Percentiles rank a stretch among this genome's conserved stretches.
Evolutionary conservation across 2,888 invertebrate genomes (phyloP).

Genomic region (Coelinius sp.): DNA sequence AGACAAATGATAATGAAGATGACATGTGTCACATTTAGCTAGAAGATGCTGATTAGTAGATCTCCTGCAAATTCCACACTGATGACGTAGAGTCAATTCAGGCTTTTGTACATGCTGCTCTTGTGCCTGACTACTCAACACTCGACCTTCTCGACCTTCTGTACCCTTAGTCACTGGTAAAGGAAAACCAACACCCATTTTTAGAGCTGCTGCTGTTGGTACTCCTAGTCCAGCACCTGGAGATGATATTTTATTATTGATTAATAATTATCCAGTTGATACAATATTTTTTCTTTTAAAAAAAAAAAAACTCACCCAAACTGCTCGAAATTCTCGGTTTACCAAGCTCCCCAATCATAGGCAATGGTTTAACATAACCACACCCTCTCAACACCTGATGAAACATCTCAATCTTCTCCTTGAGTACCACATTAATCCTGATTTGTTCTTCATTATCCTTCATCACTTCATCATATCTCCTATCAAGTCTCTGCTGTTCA

Average conservation of each 20-base stretch:
- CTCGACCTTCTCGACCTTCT: conserved; percentile 80
- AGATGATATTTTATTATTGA: not conserved
- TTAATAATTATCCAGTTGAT: conserved; percentile 9
- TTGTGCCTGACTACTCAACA: conserved; percentile 70
- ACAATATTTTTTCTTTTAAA: not conserved
- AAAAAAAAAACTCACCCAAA: conserved; percentile 1
- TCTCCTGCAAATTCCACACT: conserved; percentile 90
- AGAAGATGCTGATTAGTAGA: conserved; percentile 93
- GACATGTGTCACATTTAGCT: conserved; percentile 96
- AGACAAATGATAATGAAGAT: conserved; percentile 91
- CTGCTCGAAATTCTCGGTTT: conserved; percentile 55
- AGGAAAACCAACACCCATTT: conserved; percentile 90
- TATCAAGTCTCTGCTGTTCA: conserved; percentile 83
- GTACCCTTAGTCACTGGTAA: conserved; percentile 79
- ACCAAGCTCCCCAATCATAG: conserved; percentile 59
- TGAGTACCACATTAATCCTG: conserved; percentile 75
- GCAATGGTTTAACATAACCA: conserved; percentile 64
- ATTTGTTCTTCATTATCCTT: conserved; percentile 79
- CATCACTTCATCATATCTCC: conserved; percentile 84
- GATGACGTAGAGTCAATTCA: conserved; percentile 75
- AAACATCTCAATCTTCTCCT: conserved; percentile 72
- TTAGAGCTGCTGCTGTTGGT: conserved; percentile 86
- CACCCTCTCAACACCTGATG: conserved; percentile 62
- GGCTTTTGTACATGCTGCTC: conserved; percentile 52
- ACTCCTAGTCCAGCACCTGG: conserved; percentile 75